A percentile compares a stretch with the other conserved stretches of the same genome.
Evolutionary conservation across 2,113 vertebrate species (phyloP).

Genomic region (Marmota monax): DNA sequence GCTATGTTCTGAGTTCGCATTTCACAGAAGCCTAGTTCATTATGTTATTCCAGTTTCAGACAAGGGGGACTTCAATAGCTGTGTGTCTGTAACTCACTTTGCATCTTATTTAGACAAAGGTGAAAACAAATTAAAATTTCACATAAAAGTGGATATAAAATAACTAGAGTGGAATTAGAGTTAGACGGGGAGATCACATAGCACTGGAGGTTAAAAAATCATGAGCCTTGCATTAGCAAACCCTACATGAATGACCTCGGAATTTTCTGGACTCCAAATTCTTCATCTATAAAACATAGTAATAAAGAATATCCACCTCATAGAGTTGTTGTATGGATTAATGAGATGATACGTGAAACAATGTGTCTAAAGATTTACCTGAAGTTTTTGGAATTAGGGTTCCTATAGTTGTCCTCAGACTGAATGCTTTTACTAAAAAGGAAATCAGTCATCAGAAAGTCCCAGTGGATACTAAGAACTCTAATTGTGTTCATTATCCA

Average conservation of each 20-base stretch:
- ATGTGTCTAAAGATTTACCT: not conserved
- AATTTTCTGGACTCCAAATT: not conserved
- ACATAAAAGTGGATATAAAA: not conserved
- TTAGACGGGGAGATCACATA: not conserved
- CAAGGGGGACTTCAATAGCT: not conserved
- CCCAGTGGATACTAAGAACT: not conserved
- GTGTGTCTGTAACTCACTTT: not conserved
- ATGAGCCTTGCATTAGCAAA: not conserved
- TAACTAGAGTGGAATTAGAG: not conserved
- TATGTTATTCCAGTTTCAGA: not conserved
- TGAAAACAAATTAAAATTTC: conserved; percentile 54
- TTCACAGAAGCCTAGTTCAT: not conserved
- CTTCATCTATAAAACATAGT: not conserved
- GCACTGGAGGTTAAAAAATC: not conserved
- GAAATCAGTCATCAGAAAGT: not conserved
- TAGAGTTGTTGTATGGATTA: not conserved
- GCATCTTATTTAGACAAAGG: conserved; percentile 14
- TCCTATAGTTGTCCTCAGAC: not conserved
- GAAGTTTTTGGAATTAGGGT: not conserved
- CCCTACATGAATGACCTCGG: not conserved
- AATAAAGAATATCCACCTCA: not conserved
- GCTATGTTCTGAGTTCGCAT: not conserved
- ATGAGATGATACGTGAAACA: not conserved
- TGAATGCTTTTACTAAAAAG: not conserved
- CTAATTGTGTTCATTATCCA: not conserved